Evolutionary conservation across 1,140 invertebrate genomes (phyloP), one percentile per base, ranked within the genome.

Genomic region (Panulirus ornatus): DNA sequence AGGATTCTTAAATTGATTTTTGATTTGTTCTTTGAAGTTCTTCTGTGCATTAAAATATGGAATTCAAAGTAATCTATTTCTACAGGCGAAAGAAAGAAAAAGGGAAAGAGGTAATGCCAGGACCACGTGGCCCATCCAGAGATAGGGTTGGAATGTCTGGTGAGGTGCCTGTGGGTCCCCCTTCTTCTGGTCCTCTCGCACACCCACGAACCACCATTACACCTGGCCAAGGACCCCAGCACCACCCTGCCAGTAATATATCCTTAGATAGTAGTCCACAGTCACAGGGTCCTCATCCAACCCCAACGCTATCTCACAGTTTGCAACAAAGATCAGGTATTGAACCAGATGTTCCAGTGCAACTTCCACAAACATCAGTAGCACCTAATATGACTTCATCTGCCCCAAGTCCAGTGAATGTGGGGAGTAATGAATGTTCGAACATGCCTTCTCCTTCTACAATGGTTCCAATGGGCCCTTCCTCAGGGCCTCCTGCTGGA

Each of bases 81-180:
- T 71, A 44, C 83, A 85, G 83, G 51, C 40, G 83, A 34, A 85
- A 75, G 40, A 84, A 42, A 82, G 88, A 89, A 73, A 89, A 19
- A 84, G 38, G 42, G 42, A 73, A 51, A 63, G 88, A 89, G 36
- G 22, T 70, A 40, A 40, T 75, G 51, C 8, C 42, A 63, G 36
- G 70, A 36, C 9, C 51, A 34, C 70, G 58, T 19, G 70, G 88
- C 8, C 47, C 38, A n/a, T 30, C 71, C 34, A 87, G 36, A 75
- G 85, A 63, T n/a, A 76, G 42, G 36, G 40, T 87, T 34, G 40
- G 44, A 2, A 22, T 82, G 44, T 27, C 66, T 58, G 44, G 66
- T 42, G 51, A 38, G 36, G 54, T 86, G 54, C 70, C 84, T 27
- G 66, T 89, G 44, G 70, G 79, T 38, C 63, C 78, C 51, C 87